These are phyloP conservation scores for Melanotaenia boesemani DNA, from an alignment of 2,797 vertebrate genomes.

Conservation along the genomic window DNA sequence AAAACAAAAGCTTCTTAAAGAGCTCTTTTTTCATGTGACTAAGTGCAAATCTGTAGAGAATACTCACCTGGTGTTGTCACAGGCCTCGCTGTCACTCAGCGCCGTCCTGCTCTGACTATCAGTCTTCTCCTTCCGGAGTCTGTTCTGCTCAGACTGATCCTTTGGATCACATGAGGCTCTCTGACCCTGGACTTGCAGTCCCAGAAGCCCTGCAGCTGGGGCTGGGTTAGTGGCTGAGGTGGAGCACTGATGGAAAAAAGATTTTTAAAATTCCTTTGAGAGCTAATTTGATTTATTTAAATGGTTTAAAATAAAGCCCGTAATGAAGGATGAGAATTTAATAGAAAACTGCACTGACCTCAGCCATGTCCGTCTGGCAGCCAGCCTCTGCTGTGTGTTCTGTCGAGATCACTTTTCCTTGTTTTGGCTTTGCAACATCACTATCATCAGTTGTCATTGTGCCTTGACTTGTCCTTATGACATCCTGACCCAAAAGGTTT, in stretches of 20 bases:
- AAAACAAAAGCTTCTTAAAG: too few relatives aligned
- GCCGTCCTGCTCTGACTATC: conserved; percentile 72
- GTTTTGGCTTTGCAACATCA: not conserved
- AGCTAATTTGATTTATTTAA: not conserved
- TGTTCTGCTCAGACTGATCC: conserved; percentile 53
- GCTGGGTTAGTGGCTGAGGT: conserved; percentile 30
- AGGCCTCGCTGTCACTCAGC: conserved; percentile 65
- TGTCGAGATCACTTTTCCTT: not conserved
- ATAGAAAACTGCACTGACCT: conserved; percentile 54
- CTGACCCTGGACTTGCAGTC: conserved; percentile 17
- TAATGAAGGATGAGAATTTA: not conserved
- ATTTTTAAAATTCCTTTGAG: not conserved
- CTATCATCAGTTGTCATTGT: conserved; percentile 48
- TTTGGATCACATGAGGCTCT: conserved; percentile 19
- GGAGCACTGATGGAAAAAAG: conserved; percentile 49
- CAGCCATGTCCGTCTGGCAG: conserved; percentile 70
- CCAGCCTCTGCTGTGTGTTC: conserved; percentile 56
- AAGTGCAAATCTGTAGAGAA: not conserved
- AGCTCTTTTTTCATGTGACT: too few relatives aligned
- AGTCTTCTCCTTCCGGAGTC: conserved; percentile 73
- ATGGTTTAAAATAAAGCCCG: not conserved
- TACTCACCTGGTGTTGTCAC: conserved; percentile 70
- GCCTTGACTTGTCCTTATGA: conserved; percentile 58
- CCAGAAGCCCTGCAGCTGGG: conserved; percentile 8
- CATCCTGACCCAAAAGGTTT: conserved; percentile 63